Conservation (phyloP, 2,113 vertebrate genomes). For the Ailurus styani region DNA sequence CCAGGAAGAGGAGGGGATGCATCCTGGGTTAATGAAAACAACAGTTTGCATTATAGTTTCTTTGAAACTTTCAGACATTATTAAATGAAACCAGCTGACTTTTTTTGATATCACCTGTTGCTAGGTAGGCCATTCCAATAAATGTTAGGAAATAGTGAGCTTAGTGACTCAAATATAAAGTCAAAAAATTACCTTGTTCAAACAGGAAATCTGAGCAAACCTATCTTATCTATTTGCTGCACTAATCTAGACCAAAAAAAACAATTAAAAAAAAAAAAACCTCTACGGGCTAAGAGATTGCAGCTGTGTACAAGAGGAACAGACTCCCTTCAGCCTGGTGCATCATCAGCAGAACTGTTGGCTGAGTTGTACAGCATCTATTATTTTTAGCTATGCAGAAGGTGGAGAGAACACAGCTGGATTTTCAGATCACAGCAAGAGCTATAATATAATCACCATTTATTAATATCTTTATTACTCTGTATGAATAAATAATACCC, state of each 20-base stretch:
- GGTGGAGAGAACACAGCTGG: constrained; percentile 20
- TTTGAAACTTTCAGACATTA: neutral
- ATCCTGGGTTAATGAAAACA: neutral
- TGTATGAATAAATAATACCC: constrained; percentile 35
- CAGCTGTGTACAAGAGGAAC: neutral
- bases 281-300: neutral
- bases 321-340: neutral
- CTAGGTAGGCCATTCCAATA: neutral
- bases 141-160: neutral
- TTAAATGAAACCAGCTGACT: neutral
- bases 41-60: neutral
- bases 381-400: constrained; percentile 41
- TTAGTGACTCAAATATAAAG: neutral
- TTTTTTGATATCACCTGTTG: neutral
- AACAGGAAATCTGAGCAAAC: neutral
- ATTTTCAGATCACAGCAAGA: neutral
- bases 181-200: neutral
- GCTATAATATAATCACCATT: neutral
- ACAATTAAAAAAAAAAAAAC: neutral
- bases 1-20: neutral
- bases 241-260: neutral
- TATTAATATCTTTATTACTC: constrained; percentile 47
- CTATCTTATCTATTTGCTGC: neutral
- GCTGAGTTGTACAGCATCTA: neutral
- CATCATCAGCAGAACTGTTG: neutral